Evolutionary conservation across 2,113 vertebrate species (phyloP).

Genomic region (Rhagologus leucostigma): DNA sequence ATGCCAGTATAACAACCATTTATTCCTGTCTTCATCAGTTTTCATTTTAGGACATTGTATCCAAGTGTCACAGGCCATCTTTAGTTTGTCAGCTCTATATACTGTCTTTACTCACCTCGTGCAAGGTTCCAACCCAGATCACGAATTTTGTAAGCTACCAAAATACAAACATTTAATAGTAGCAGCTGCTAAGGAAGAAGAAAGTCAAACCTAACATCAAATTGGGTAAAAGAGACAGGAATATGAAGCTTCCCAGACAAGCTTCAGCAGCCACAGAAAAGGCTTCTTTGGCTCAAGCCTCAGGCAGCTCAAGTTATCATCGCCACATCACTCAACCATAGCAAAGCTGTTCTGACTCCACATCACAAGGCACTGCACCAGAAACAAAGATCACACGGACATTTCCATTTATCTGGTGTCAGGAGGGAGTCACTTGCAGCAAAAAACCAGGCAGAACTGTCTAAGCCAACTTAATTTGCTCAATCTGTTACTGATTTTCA

Average conservation of each 20-base stretch:
- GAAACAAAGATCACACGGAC: not conserved
- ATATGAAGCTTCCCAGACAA: not conserved
- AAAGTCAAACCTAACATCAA: constrained; percentile 9
- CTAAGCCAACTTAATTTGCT: not conserved
- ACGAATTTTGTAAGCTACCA: constrained; percentile 65
- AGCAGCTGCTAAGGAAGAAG: constrained; percentile 44
- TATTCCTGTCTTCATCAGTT: not conserved
- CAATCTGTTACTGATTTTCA: not conserved
- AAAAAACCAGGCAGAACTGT: not conserved
- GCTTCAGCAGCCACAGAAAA: constrained; percentile 2
- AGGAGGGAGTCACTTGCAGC: not conserved
- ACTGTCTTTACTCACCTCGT: constrained; percentile 33
- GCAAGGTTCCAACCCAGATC: constrained; percentile 52
- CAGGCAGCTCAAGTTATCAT: not conserved
- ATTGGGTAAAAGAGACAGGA: not conserved
- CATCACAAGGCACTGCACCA: constrained; percentile 1
- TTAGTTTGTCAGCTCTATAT: constrained; percentile 6
- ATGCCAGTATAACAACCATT: not conserved
- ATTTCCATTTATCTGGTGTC: not conserved
- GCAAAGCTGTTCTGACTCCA: constrained; percentile 18
- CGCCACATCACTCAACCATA: not conserved
- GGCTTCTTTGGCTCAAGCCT: not conserved
- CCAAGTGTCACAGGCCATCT: constrained; percentile 11
- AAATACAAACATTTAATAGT: constrained; percentile 66
- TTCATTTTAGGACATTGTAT: not conserved